Evolutionary conservation across 2,797 vertebrate species (phyloP), one percentile per base, ranked within the genome.

Genomic region (Jordanella pulchra): DNA sequence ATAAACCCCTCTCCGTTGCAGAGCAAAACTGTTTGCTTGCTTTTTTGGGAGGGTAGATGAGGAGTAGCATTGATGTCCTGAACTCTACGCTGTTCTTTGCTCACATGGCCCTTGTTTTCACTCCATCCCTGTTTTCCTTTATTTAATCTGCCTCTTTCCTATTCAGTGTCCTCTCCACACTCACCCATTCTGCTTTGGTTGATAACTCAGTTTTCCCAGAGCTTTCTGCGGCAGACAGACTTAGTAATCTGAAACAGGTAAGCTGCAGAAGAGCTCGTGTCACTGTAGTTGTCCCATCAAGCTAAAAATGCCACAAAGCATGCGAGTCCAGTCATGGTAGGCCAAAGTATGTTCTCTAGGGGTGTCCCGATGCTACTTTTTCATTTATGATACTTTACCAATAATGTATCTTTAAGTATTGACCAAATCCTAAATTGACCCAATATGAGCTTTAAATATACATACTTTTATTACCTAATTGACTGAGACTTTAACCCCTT

Each of bases 101-200:
- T 67, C 30, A 60, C 42, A 60, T 39, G 56, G 23, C 56, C 69
- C 53, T 45, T 72, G 69, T 55, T 61, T 32, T 42, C 69, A 42
- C 47, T 50, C 27, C 48, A 42, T 76, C 73, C 65, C 73, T 35
- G 70, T 82, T 79, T 71, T 66, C 73, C 74, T 73, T 50, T 82
- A 47, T 75, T 73, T 61, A 56, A 72, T 58, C 73, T 81, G 68
- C 78, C 69, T 70, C 69, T 75, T 28, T 67, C 51, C 47, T 63
- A 75, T 77, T 53, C 76, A 58, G 51, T 77, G 75, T 83, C 80
- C 75, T 80, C 69, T 86, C 66, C 65, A 73, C 83, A 78, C 85
- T 88, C 83, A 85, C 87, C 76, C 86, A 82, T 89, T 89, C 88
- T 81, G 85, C 80, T 91, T 91, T 90, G 89, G 87, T 91, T 88